Percentiles rank a stretch among this genome's conserved stretches.
phyloP scores from a whole-genome alignment of 2,797 vertebrate species.

The Oreochromis grahami region DNA sequence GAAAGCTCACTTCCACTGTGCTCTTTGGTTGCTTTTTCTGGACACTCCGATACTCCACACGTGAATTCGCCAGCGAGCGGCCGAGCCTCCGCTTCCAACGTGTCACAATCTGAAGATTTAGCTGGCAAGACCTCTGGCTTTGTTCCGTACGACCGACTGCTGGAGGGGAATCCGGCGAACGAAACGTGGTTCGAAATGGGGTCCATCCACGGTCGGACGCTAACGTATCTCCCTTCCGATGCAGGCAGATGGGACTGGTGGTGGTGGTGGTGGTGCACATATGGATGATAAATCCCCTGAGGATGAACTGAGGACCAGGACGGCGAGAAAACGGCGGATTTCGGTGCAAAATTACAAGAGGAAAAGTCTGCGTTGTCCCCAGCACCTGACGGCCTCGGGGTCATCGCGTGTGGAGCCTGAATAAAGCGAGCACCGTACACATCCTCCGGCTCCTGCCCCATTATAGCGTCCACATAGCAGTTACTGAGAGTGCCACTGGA shows the following conservation, averaged over 20 bases:
- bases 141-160: constrained; percentile 82
- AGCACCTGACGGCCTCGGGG: constrained; percentile 92
- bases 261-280: constrained; percentile 85
- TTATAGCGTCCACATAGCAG: constrained; percentile 96
- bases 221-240: constrained; percentile 85
- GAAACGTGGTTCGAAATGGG: constrained; percentile 86
- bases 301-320: constrained; percentile 92
- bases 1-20: constrained; percentile 83
- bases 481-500: constrained; percentile 93
- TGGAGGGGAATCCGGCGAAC: constrained; percentile 80
- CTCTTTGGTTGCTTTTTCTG: constrained; percentile 78
- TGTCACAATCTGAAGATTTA: constrained; percentile 75
- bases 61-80: constrained; percentile 80
- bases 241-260: constrained; percentile 86
- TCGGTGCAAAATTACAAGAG: constrained; percentile 95
- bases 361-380: constrained; percentile 89
- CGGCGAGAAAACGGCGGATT: constrained; percentile 88
- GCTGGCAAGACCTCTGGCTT: constrained; percentile 79
- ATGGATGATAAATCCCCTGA: constrained; percentile 93
- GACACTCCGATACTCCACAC: constrained; percentile 78
- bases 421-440: constrained; percentile 89
- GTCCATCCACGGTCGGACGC: constrained; percentile 93
- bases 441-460: constrained; percentile 93
- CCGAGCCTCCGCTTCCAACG: constrained; percentile 77
- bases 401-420: constrained; percentile 83